These are phyloP conservation scores for Drosophila virilis DNA, from an alignment of 1,140 invertebrate species.

Conservation along the genomic window DNA sequence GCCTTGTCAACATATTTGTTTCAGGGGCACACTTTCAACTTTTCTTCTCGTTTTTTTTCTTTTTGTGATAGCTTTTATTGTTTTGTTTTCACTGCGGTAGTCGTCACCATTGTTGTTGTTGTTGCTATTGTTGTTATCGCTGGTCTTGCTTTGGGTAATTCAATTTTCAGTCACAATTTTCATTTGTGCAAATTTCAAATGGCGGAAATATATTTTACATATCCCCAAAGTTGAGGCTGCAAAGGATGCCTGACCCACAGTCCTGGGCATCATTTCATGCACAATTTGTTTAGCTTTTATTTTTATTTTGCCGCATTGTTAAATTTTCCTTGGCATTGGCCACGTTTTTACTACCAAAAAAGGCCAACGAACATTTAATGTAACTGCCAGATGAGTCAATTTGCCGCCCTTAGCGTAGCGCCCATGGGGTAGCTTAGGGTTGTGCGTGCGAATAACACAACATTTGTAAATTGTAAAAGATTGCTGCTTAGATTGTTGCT, in stretches of 20 bases:
- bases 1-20: conserved; percentile 58
- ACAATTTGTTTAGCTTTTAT: conserved; percentile 79
- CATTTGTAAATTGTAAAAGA: neutral
- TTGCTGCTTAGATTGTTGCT: neutral
- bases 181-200: conserved; percentile 74
- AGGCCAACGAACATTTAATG: conserved; percentile 54
- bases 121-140: conserved; percentile 33
- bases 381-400: conserved; percentile 62
- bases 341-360: conserved; percentile 28
- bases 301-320: conserved; percentile 79
- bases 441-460: neutral
- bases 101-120: conserved; percentile 38
- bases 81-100: conserved; percentile 78
- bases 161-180: conserved; percentile 80
- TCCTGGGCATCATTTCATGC: conserved; percentile 66
- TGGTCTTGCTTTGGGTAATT: conserved; percentile 64
- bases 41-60: conserved; percentile 48
- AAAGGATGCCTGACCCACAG: conserved; percentile 6
- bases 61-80: conserved; percentile 65
- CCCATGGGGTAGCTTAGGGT: conserved; percentile 27
- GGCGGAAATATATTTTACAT: conserved; percentile 38
- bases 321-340: conserved; percentile 56
- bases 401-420: conserved; percentile 33
- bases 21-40: conserved; percentile 61
- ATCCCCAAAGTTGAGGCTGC: conserved; percentile 5